These are phyloP conservation scores for Phenganax stokvisi DNA, from an alignment of 92 coral and sea anemone species.

Conservation along the genomic window DNA sequence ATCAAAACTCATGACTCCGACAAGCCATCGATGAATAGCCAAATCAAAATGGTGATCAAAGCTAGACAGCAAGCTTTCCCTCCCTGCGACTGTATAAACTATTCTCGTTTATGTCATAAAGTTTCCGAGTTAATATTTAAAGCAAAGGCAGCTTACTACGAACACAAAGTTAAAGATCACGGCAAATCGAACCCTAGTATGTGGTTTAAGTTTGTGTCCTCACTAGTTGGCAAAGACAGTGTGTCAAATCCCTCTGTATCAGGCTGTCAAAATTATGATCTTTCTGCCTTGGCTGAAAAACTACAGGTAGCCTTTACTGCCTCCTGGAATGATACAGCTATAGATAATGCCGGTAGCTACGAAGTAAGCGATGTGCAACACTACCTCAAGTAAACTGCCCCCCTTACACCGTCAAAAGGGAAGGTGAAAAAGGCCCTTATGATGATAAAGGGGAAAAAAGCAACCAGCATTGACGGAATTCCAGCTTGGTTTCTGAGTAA, in stretches of 20 bases:
- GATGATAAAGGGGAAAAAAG: background rate
- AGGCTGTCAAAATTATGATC: too few species aligned
- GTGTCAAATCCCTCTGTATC: too few species aligned
- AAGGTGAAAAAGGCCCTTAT: background rate
- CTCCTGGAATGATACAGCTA: background rate
- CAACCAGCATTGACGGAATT: too few species aligned
- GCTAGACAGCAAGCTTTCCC: background rate
- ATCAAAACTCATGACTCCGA: background rate
- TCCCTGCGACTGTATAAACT: background rate
- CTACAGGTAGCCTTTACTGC: background rate
- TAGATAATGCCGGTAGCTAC: constrained; percentile 2
- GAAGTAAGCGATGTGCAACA: too few species aligned
- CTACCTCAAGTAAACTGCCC: background rate
- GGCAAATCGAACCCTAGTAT: background rate
- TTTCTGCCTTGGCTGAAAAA: background rate
- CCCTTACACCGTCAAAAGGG: background rate
- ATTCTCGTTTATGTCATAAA: too few species aligned
- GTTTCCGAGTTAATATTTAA: background rate
- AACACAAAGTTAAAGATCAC: too few species aligned
- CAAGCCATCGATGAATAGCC: background rate
- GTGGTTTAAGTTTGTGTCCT: background rate
- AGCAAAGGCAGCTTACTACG: background rate
- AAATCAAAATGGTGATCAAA: constrained; percentile 7
- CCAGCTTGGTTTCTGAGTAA: background rate
- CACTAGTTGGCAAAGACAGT: too few species aligned